Evolutionary conservation across 2,888 invertebrate genomes (phyloP), one percentile per base, ranked within the genome.

Genomic region (Netelia inedita): DNA sequence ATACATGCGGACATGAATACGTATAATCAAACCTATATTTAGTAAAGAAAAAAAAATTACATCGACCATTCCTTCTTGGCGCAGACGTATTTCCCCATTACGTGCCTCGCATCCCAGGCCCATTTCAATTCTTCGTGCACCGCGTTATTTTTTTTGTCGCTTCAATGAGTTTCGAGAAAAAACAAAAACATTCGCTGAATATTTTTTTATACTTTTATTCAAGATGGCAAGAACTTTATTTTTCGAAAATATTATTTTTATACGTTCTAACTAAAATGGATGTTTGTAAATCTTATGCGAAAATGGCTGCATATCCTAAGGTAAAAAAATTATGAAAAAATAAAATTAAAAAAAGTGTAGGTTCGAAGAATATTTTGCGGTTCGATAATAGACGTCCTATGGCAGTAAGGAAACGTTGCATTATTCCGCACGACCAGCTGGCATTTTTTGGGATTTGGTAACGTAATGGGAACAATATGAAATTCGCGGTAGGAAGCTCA

Each of bases 401-500:
- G 11, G 1, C 46, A 46, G 14, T 46, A 46, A 14, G 11, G 46
- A 46, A 46, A 14, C 46, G 46, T 46, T 46, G 46, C 2, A 14
- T 46, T 46, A 46, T 46, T 46, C 46, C 46, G 46, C 46, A 2
- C 46, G 82, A 79, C 87, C 91, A 91, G 91, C 90, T 91, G 91
- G 87, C 87, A 59, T 65, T 73, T 79, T 73, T 81, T 82, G 21
- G 55, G 16, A 55, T 68, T 75, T 10, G 16, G 81, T 21, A 72
- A 84, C 46, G 72, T 82, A 76, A 16, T 73, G 79, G 82, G 82
- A 84, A 90, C 90, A 90, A 90, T 89, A 86, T 78, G 65, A 59
- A 46, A 69, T 46, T 75, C 90, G 57, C 90, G 82, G 88, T 88
- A 83, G 89, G 89, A 85, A 83, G 79, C 86, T 87, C 86, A 88